Percentiles rank a stretch among this genome's conserved stretches.
These are phyloP conservation scores for Anser brachyrhynchus DNA, from an alignment of 2,113 vertebrate species.

Conservation along the genomic window DNA sequence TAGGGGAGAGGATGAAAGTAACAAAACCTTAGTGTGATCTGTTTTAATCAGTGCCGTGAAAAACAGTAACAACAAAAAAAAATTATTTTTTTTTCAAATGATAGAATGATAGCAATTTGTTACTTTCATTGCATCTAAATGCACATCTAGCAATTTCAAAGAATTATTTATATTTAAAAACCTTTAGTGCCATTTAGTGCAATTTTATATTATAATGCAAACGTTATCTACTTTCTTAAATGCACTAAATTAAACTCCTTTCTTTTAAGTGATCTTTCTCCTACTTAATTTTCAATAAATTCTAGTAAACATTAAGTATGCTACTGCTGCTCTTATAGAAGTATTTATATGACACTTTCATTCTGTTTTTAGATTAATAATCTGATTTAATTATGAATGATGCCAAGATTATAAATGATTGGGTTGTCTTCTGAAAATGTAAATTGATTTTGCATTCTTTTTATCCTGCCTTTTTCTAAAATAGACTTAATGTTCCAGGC, in stretches of 20 bases:
- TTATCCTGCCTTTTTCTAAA: neutral
- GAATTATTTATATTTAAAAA: neutral
- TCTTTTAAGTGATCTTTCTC: neutral
- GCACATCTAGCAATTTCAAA: neutral
- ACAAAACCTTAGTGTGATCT: neutral
- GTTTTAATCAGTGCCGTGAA: neutral
- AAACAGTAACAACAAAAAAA: neutral
- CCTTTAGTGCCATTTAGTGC: neutral
- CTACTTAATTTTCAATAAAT: neutral
- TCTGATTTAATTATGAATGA: conserved; percentile 46
- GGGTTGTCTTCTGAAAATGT: conserved; percentile 16
- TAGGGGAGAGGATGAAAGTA: neutral
- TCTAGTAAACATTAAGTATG: neutral
- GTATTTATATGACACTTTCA: neutral
- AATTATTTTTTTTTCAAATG: neutral
- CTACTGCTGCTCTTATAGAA: neutral
- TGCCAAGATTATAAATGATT: conserved; percentile 38
- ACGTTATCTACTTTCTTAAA: neutral
- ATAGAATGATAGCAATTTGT: neutral
- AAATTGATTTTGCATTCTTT: conserved; percentile 9
- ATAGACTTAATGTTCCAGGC: neutral
- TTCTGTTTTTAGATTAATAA: conserved; percentile 45
- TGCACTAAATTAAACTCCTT: neutral
- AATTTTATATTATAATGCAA: conserved; percentile 3
- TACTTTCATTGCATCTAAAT: neutral